Base-by-base conservation (phyloP, 2,888 invertebrate species). In the Drosophila kuntzei region DNA sequence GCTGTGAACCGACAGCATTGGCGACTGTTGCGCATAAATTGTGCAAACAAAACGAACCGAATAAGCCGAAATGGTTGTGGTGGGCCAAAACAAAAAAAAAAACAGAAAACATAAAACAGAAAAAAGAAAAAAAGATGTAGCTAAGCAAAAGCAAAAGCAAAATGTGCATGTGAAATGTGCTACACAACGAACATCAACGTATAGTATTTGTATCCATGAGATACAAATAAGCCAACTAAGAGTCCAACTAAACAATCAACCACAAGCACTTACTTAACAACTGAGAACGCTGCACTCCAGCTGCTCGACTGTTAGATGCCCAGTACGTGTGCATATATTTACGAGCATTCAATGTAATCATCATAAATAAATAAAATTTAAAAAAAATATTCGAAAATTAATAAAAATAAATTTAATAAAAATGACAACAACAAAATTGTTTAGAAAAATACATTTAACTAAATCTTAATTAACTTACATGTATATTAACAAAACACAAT, bases 41-140 rank as follows among this genome's bases (percentile, higher is more conserved):
- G 83, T 83, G 87, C 77, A 83, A 83, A 86, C 87, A 83, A 71
- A 67, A 63, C 64, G 66, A 74, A 68, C 70, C 63, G 68, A 75
- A 58, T 66, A 70, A 63, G 57, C 74, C 65, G 58, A 76, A 80
- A 83, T 86, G 73, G 78, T 71, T 78, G 69, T 79, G 62, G 74
- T 79, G 62, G 74, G 55, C 73, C 65, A 71, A 66, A 37, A n/a
- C 68, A 18, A 44, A 20, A 29, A 25, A n/a, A 11, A n/a, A 32
- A 32, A 12, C 8, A 27, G 3, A 3, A 9, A 9, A 9, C 9
- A 27, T 1, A 27, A 27, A 27, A 9, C 2, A 0, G 4, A 29
- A 3, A 29, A 29, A 32, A 32, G 4, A 4, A 32, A 32, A 32
- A 11, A 41, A 32, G 53, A 66, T 59, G 59, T 37, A 44, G 41